Percentiles rank a stretch among this genome's conserved stretches.
phyloP scores from a whole-genome alignment of 2,113 vertebrate species.

The Craseonycteris thonglongyai region DNA sequence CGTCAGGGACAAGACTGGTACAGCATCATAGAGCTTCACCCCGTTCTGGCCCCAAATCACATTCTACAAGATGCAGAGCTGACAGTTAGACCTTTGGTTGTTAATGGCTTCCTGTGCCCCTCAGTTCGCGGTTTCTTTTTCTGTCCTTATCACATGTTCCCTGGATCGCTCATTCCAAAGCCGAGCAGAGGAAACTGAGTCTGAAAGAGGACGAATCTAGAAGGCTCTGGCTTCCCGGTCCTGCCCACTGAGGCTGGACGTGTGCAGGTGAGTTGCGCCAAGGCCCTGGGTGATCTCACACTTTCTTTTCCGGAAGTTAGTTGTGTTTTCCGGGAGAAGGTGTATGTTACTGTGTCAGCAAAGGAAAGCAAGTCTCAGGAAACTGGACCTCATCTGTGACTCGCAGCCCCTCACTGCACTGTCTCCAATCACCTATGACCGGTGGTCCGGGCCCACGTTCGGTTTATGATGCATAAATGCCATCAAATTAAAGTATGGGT shows the following conservation, averaged over 20 bases:
- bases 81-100: neutral
- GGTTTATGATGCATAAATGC: neutral
- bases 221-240: neutral
- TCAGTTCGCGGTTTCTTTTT: neutral
- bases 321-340: neutral
- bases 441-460: rapidly evolving
- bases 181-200: too few species aligned
- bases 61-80: neutral
- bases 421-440: too few species aligned
- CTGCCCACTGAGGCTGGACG: rapidly evolving
- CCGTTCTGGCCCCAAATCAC: neutral
- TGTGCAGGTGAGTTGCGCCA: rapidly evolving
- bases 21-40: rapidly evolving
- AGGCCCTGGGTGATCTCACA: neutral
- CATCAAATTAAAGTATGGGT: neutral
- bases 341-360: too few species aligned
- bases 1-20: rapidly evolving
- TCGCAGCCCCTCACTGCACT: rapidly evolving
- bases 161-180: rapidly evolving
- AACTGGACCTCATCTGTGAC: neutral
- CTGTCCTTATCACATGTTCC: neutral
- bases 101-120: rapidly evolving
- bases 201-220: neutral
- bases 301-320: neutral
- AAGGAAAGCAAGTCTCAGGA: neutral